These are phyloP conservation scores for Furcifer pardalis DNA, from an alignment of 2,797 vertebrate genomes.

Conservation along the genomic window DNA sequence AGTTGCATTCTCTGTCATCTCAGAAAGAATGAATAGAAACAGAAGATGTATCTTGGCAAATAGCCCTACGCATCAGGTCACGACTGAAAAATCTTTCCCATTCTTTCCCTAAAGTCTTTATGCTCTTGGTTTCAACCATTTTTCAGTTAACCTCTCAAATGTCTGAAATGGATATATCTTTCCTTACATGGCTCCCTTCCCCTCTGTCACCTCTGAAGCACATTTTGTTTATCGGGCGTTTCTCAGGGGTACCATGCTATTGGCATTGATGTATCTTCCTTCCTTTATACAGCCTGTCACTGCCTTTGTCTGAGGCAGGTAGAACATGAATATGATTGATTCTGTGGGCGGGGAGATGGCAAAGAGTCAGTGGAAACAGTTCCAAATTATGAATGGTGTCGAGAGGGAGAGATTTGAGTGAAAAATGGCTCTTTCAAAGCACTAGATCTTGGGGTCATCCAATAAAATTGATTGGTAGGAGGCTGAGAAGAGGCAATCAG, in stretches of 20 bases:
- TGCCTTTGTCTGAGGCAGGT: slow-evolving; percentile 43
- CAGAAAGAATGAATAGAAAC: too few species aligned
- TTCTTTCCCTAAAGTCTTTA: neutral
- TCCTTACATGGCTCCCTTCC: slow-evolving; percentile 60
- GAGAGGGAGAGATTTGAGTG: neutral
- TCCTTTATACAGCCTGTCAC: slow-evolving; percentile 32
- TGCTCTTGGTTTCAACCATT: slow-evolving; percentile 28
- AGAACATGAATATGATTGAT: slow-evolving; percentile 51
- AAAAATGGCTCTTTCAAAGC: neutral
- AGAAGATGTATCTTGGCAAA: neutral
- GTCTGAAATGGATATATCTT: slow-evolving; percentile 54
- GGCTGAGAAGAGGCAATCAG: neutral
- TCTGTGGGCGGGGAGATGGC: slow-evolving; percentile 42
- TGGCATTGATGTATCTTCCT: slow-evolving; percentile 66
- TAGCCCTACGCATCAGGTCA: neutral
- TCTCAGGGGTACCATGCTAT: slow-evolving; percentile 51
- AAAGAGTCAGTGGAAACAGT: slow-evolving; percentile 1
- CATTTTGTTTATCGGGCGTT: slow-evolving; percentile 60
- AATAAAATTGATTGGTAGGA: slow-evolving; percentile 11
- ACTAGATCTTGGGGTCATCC: neutral
- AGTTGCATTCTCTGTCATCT: too few species aligned
- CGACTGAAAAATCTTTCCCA: too few species aligned
- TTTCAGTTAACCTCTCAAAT: slow-evolving; percentile 31
- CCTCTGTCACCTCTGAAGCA: slow-evolving; percentile 52
- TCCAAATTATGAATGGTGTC: slow-evolving; percentile 2